These are phyloP conservation scores for Oxygymnocypris stewartii DNA, from an alignment of 2,113 vertebrate genomes.

Conservation along the genomic window DNA sequence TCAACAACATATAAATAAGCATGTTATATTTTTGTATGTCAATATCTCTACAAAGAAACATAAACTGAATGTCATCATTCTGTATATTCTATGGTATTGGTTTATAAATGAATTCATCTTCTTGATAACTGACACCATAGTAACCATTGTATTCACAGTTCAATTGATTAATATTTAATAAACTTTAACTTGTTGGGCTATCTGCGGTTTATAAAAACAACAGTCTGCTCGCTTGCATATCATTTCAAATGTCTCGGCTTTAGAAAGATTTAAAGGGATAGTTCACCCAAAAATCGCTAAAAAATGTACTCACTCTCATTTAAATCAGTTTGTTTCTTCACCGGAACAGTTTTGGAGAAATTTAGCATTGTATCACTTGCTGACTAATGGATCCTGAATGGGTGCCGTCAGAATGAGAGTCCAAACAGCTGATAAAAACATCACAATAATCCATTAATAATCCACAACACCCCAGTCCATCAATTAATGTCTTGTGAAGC, in stretches of 20 bases:
- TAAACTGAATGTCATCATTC: neutral
- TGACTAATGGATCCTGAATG: too few relatives aligned
- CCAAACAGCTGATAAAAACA: too few relatives aligned
- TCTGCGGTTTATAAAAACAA: conserved; percentile 13
- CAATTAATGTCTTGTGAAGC: too few relatives aligned
- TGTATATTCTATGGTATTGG: conserved; percentile 15
- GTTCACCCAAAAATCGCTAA: neutral
- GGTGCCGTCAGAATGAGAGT: too few relatives aligned
- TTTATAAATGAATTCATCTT: conserved; percentile 30
- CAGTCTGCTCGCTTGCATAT: neutral
- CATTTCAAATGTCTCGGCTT: neutral
- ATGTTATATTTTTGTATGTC: conserved; percentile 49
- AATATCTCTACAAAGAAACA: neutral
- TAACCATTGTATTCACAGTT: neutral
- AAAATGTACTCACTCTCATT: neutral
- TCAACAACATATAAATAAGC: conserved; percentile 28
- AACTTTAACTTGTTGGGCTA: neutral
- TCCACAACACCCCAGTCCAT: too few relatives aligned
- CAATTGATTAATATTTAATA: neutral
- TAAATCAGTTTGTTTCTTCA: too few relatives aligned
- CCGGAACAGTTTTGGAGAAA: too few relatives aligned
- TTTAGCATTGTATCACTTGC: too few relatives aligned
- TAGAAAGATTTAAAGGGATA: neutral
- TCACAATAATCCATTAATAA: too few relatives aligned
- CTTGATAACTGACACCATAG: neutral